phyloP scores from a whole-genome alignment of 1,140 invertebrate genomes.

The Zophobas atratus region DNA sequence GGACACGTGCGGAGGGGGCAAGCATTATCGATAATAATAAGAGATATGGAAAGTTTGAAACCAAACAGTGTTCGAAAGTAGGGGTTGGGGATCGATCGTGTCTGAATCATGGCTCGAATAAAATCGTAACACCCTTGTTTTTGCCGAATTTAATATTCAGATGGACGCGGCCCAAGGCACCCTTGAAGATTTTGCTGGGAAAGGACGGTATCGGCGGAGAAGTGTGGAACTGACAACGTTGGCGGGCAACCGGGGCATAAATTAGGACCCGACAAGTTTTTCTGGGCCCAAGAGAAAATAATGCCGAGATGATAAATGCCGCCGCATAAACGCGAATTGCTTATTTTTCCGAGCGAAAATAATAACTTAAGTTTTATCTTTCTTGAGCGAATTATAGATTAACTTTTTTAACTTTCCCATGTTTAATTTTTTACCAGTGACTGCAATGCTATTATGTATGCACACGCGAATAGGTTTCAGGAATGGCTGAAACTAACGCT shows the following conservation, averaged over 20 bases:
- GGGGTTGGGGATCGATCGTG: slow-evolving; percentile 12
- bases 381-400: slow-evolving; percentile 20
- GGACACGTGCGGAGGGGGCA: slow-evolving; percentile 25
- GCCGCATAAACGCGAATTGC: slow-evolving; percentile 34
- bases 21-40: slow-evolving; percentile 41
- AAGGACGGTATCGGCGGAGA: slow-evolving; percentile 15
- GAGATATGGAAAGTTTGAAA: slow-evolving; percentile 38
- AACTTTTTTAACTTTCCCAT: slow-evolving; percentile 4
- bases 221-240: slow-evolving; percentile 38
- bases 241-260: slow-evolving; percentile 33
- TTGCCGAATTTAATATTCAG: slow-evolving; percentile 39
- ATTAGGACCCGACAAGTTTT: slow-evolving; percentile 45
- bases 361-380: slow-evolving; percentile 13
- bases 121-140: slow-evolving; percentile 41
- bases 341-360: slow-evolving; percentile 15
- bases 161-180: slow-evolving; percentile 8
- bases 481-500: no score
- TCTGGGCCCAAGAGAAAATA: slow-evolving; percentile 39
- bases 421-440: background rate
- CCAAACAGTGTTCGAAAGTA: slow-evolving; percentile 19
- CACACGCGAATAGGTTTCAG: no score
- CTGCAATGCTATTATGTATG: no score
- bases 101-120: slow-evolving; percentile 41
- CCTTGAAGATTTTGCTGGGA: slow-evolving; percentile 17
- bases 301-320: slow-evolving; percentile 38